Percentiles rank a stretch among this genome's conserved stretches.
Conservation (phyloP, 2,113 vertebrate genomes). For the Ranitomeya imitator region DNA sequence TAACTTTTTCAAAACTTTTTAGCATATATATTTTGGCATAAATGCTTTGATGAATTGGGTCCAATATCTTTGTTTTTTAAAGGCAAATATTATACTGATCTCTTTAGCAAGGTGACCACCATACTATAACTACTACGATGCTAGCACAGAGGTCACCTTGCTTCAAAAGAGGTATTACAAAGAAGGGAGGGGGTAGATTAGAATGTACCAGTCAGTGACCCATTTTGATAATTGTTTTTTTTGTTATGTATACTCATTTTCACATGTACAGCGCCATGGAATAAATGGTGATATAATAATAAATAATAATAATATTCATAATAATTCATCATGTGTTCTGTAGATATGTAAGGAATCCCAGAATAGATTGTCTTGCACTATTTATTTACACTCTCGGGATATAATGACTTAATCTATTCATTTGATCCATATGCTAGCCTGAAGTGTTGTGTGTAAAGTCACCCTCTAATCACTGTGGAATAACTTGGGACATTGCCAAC, state of each 20-base stretch:
- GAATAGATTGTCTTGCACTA: neutral
- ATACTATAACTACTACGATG: neutral
- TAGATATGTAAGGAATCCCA: neutral
- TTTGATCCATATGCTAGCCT: slow-evolving; percentile 15
- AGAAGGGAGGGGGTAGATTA: no score
- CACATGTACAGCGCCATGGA: no score
- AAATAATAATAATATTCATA: no score
- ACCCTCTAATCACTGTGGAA: slow-evolving; percentile 22
- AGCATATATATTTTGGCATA: no score
- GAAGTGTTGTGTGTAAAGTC: slow-evolving; percentile 20
- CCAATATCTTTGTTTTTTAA: neutral
- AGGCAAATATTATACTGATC: neutral
- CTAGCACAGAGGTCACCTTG: neutral
- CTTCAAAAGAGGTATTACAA: neutral
- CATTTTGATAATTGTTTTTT: no score
- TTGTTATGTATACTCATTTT: no score
- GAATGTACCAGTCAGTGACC: no score
- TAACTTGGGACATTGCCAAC: slow-evolving; percentile 56
- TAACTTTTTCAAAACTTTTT: no score
- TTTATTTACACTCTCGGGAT: neutral
- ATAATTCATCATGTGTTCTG: neutral
- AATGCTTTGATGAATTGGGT: no score
- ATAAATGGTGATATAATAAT: no score
- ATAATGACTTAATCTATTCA: neutral
- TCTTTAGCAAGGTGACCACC: neutral